These are phyloP conservation scores for Solea solea DNA, from an alignment of 2,113 vertebrate genomes.

Conservation along the genomic window DNA sequence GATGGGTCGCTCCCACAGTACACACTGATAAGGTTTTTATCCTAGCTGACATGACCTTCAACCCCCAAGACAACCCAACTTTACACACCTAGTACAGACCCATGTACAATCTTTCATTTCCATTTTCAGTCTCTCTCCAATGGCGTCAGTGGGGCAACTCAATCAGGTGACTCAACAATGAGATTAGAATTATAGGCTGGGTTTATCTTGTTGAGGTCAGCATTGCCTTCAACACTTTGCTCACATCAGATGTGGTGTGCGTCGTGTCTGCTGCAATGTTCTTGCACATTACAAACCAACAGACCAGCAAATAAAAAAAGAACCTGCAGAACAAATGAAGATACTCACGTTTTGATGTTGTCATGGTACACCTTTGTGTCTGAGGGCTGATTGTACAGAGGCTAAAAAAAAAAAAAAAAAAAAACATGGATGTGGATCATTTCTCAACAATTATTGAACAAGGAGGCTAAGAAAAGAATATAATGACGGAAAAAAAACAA, in stretches of 20 bases:
- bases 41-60: conserved; percentile 60
- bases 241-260: conserved; percentile 7
- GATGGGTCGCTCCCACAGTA: conserved; percentile 46
- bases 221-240: conserved; percentile 11
- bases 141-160: conserved; percentile 40
- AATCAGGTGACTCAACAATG: conserved; percentile 47
- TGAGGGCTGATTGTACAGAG: conserved; percentile 97
- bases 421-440: conserved; percentile 42
- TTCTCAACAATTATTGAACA: conserved; percentile 33
- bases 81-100: conserved; percentile 11
- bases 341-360: conserved; percentile 99
- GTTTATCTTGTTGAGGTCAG: conserved; percentile 43
- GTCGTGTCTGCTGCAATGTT: neutral
- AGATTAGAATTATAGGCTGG: conserved; percentile 50
- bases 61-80: conserved; percentile 20
- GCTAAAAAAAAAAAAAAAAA: conserved; percentile 71
- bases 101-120: conserved; percentile 4
- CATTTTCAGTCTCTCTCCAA: conserved; percentile 32
- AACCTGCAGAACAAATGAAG: neutral
- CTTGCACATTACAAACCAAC: neutral
- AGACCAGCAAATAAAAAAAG: neutral
- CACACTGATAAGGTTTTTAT: conserved; percentile 60
- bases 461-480: neutral
- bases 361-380: conserved; percentile 99
- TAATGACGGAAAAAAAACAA: neutral